Evolutionary conservation across 2,888 invertebrate species (phyloP).

Genomic region (Rhodophaea formosa): DNA sequence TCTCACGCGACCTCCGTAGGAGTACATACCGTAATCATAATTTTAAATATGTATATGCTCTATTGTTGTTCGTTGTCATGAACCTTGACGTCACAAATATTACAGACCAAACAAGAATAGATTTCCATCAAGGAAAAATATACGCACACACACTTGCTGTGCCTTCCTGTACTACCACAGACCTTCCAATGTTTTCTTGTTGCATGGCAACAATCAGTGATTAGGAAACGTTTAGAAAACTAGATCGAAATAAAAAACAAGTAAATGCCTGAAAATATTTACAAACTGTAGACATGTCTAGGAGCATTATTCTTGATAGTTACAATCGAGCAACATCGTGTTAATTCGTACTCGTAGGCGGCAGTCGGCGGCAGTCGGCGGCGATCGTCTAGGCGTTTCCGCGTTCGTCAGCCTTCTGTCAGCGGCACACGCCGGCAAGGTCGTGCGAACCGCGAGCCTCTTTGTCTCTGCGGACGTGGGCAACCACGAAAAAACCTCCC

Average conservation of each 20-base stretch:
- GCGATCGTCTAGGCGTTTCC: constrained; percentile 55
- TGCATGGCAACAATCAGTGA: too few species aligned
- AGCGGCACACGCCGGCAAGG: constrained; percentile 67
- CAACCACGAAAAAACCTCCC: constrained; percentile 34
- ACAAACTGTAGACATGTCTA: background rate
- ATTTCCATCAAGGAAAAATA: constrained; percentile 2
- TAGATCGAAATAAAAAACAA: too few species aligned
- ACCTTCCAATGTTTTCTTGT: too few species aligned
- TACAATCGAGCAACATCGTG: constrained; percentile 37
- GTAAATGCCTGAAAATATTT: too few species aligned
- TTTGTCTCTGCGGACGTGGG: constrained; percentile 64
- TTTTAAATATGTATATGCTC: constrained; percentile 3
- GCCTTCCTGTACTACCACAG: background rate
- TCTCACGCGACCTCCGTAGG: background rate
- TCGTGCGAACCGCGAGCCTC: constrained; percentile 61
- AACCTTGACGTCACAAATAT: background rate
- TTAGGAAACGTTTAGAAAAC: too few species aligned
- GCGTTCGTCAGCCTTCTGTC: constrained; percentile 63
- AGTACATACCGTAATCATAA: background rate
- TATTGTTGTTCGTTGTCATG: constrained; percentile 1
- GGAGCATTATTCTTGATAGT: constrained; percentile 10
- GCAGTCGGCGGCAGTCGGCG: constrained; percentile 59
- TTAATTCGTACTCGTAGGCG: constrained; percentile 68
- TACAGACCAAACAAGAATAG: background rate
- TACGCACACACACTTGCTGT: background rate